A percentile compares a stretch with the other conserved stretches of the same genome.
phyloP scores from a whole-genome alignment of 2,113 vertebrate species.

The Scalopus aquaticus region DNA sequence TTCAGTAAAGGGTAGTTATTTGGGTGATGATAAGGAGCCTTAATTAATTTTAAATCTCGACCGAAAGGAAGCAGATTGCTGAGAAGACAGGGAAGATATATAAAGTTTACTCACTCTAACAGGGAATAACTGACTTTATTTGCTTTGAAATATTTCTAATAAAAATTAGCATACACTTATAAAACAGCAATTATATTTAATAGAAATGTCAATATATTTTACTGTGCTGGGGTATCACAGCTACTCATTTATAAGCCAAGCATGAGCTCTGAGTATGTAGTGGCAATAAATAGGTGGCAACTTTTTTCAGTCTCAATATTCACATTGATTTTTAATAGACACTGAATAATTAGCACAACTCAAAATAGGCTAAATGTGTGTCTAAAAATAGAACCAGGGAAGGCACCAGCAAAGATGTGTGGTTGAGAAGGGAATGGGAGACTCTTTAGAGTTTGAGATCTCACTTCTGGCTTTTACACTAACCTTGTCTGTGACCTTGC shows the following conservation, averaged over 20 bases:
- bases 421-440: not conserved
- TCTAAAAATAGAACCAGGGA: slow-evolving; percentile 50
- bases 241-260: slow-evolving; percentile 40
- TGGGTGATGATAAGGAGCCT: not conserved
- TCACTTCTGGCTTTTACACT: not conserved
- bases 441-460: not conserved
- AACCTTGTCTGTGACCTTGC: not conserved
- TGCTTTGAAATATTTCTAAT: slow-evolving; percentile 23
- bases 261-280: not conserved
- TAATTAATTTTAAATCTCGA: not conserved
- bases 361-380: slow-evolving; percentile 18
- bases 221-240: not conserved
- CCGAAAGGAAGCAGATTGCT: not conserved
- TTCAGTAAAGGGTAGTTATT: not conserved
- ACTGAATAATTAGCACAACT: slow-evolving; percentile 58
- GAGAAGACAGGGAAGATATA: not conserved
- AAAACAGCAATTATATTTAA: slow-evolving; percentile 7
- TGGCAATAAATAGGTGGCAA: slow-evolving; percentile 11
- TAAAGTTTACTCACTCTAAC: not conserved
- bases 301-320: slow-evolving; percentile 57
- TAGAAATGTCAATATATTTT: not conserved
- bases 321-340: slow-evolving; percentile 47
- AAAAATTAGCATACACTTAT: not conserved
- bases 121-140: not conserved
- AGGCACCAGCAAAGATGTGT: not conserved